Conservation (phyloP, 2,113 vertebrate species). For the Ailuropoda melanoleuca region DNA sequence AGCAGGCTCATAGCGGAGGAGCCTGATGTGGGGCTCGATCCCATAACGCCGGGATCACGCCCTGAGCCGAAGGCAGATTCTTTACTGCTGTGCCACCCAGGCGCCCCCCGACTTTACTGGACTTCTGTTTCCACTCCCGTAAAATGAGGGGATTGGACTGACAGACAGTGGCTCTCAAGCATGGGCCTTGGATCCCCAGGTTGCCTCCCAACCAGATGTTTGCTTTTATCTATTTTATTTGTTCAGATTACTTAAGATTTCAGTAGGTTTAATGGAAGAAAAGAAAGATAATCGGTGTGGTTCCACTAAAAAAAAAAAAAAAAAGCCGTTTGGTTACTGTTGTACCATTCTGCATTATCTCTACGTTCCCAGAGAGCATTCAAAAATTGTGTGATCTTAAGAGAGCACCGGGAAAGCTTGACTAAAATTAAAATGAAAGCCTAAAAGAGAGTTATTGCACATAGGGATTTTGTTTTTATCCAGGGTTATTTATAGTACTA, state of each 20-base stretch:
- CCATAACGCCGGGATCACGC: too few relatives aligned
- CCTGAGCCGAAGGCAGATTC: too few relatives aligned
- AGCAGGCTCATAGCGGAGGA: too few relatives aligned
- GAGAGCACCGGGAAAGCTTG: not conserved
- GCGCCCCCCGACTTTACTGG: not conserved
- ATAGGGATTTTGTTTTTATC: not conserved
- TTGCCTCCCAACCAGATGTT: not conserved
- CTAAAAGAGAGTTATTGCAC: not conserved
- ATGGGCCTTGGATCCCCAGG: too few relatives aligned
- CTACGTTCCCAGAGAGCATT: not conserved
- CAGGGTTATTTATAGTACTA: not conserved
- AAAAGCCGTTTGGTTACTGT: not conserved
- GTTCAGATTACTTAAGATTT: not conserved
- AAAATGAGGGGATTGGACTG: not conserved
- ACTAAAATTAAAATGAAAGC: constrained; percentile 32
- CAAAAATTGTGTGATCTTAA: not conserved
- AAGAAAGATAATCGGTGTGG: not conserved
- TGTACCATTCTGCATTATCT: not conserved
- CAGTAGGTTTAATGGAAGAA: not conserved
- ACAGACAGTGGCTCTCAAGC: not conserved
- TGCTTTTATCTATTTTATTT: not conserved
- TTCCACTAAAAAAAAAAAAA: not conserved
- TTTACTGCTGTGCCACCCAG: too few relatives aligned
- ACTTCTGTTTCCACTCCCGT: not conserved
- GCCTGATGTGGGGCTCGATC: too few relatives aligned